A percentile compares a stretch with the other conserved stretches of the same genome.
These are phyloP conservation scores for Xenotilapia leptura DNA, from an alignment of 2,113 vertebrate genomes.

Conservation along the genomic window DNA sequence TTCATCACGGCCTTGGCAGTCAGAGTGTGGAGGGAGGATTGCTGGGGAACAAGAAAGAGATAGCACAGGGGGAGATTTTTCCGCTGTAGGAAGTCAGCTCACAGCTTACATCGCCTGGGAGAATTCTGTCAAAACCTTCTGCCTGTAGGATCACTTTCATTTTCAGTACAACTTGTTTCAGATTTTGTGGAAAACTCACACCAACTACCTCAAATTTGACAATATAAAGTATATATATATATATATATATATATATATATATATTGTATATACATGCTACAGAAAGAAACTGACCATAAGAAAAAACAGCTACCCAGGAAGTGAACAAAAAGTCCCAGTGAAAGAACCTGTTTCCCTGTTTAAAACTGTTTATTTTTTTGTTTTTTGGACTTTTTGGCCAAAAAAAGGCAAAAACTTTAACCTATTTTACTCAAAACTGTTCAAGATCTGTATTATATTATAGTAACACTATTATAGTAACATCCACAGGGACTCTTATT, in stretches of 20 bases:
- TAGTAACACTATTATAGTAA: not conserved
- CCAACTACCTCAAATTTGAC: not conserved
- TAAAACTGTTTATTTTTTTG: too few relatives aligned
- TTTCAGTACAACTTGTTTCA: not conserved
- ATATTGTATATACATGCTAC: too few relatives aligned
- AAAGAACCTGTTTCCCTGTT: too few relatives aligned
- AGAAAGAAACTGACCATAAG: too few relatives aligned
- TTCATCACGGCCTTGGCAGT: slow-evolving; percentile 38
- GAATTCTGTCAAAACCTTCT: not conserved
- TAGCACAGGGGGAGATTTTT: slow-evolving; percentile 26
- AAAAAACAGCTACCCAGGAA: too few relatives aligned
- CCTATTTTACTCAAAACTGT: not conserved
- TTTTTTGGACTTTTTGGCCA: too few relatives aligned
- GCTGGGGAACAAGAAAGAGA: slow-evolving; percentile 23
- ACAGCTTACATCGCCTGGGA: slow-evolving; percentile 36
- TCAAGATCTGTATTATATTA: not conserved
- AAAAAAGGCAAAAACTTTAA: not conserved
- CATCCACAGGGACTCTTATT: not conserved
- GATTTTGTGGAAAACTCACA: not conserved
- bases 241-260: too few relatives aligned
- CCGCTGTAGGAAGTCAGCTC: slow-evolving; percentile 28
- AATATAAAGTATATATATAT: not conserved
- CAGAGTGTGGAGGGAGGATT: slow-evolving; percentile 5
- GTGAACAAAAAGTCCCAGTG: too few relatives aligned
- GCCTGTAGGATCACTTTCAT: not conserved